Base-by-base conservation (phyloP, 2,888 invertebrate genomes). In the Pristionchus exspectatus region DNA sequence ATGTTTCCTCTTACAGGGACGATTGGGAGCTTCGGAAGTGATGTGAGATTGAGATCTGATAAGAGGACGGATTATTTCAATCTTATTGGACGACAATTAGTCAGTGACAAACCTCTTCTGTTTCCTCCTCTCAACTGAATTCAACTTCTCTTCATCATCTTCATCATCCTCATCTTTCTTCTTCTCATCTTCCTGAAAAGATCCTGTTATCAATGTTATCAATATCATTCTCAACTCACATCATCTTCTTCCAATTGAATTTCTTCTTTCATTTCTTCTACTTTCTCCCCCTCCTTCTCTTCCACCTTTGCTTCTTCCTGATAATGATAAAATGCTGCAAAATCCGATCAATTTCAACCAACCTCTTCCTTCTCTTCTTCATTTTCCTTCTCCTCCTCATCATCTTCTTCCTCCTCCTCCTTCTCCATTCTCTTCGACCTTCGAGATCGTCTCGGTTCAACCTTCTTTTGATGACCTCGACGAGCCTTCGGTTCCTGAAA, bases 1-100 rank as follows among this genome's bases (percentile, higher is more conserved):
- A 27, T 88, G 77, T 24, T 88, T 88, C 88, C 88, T 56, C 27
- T 77, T 88, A 27, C 88, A 88, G n/a, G 88, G 88, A 7, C 88
- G 88, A 59, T 59, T 12, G 5, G 88, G 81, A 69, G 44, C 50
- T 21, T 81, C 88, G 14, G 88, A 77, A 5, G 81, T 88, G 77
- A 81, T 77, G 81, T 81, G 81, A 24, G 81, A 81, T n/a, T 88
- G 87, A 18, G 72, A 33, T 59, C 77, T 88, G 81, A 88, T 21
- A 14, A 44, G 81, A 30, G n/a, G 2, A 21, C 30, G 30, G 59
- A 59, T 14, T 18, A 59, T 59, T 59, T 59, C 2, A 21, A 59
- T 7, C 14, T 59, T 59, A 59, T 7, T n/a, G 12, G 69, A n/a
- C 21, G 12, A n/a, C 1, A 33, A 12, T 38, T 16, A 2, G 9